Conservation (phyloP, 2,888 invertebrate species). For the Allacma fusca region DNA sequence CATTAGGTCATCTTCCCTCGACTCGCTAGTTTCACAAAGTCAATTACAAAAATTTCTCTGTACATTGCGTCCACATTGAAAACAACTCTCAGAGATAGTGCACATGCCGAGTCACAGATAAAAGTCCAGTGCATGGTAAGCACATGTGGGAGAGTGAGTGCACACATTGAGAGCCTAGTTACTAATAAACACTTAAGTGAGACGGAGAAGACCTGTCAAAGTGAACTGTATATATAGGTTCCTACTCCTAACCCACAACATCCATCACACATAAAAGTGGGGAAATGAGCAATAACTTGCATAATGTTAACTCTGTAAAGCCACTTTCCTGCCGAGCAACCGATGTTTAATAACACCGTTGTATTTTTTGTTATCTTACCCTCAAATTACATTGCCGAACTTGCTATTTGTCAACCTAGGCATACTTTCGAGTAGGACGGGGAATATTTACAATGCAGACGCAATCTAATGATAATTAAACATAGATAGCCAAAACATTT, state of each 20-base stretch:
- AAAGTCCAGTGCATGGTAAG: not conserved
- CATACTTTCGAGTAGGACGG: not conserved
- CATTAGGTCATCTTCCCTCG: not conserved
- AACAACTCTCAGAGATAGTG: not conserved
- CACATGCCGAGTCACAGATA: not conserved
- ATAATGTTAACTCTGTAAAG: not conserved
- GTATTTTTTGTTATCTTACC: not conserved
- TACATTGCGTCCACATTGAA: not conserved
- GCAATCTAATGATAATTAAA: not conserved
- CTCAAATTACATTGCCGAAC: slow-evolving; percentile 6
- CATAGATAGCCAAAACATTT: too few relatives aligned
- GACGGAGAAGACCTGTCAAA: slow-evolving; percentile 1
- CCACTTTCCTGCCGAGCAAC: not conserved
- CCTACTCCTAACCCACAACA: not conserved
- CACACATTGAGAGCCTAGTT: not conserved
- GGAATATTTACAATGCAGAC: not conserved
- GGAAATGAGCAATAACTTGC: not conserved
- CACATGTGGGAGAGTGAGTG: not conserved
- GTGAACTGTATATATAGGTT: not conserved
- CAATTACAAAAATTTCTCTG: not conserved
- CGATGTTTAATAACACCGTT: slow-evolving; percentile 2
- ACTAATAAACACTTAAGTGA: not conserved
- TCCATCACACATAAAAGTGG: too few relatives aligned
- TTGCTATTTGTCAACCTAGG: slow-evolving; percentile 6
- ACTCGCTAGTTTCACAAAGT: not conserved